Base-by-base conservation (phyloP, 1,140 invertebrate species). In the Drosophila albomicans region DNA sequence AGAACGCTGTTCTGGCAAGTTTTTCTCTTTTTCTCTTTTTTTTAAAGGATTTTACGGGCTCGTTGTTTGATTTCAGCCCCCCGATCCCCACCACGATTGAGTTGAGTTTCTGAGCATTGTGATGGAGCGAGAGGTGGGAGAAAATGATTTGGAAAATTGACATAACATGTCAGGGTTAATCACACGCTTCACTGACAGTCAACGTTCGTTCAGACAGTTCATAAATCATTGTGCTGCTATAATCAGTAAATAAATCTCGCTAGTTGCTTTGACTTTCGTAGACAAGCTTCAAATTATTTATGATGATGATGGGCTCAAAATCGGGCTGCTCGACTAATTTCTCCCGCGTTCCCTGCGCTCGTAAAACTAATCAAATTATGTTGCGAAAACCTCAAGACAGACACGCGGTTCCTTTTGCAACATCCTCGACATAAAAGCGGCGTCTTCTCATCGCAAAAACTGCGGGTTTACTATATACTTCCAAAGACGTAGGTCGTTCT, bases 101-200 rank as follows among this genome's bases (percentile, higher is more conserved):
- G 35, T 8, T 10, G 35, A 38, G 35, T 3, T 25, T 25, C 0
- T 3, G 28, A 41, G 48, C 28, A 28, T 48, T 57, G 65, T 10
- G 13, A 38, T 35, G 8, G 51, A 54, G 62, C 48, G 11, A 54
- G n/a, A 41, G 59, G 56, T 62, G 56, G 28, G 28, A 69, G 75
- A 85, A 81, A 86, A 86, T 85, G 75, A 86, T 85, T 86, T 81
- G 84, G 84, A 82, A 87, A 87, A 88, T 87, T 87, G 82, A 82
- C 84, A 88, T 71, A 78, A 87, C 79, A 86, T 86, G 84, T 82
- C 82, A 77, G 77, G 79, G 72, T 79, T 88, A 86, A 86, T 86
- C 82, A 86, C 75, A 85, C 82, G 79, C 82, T 72, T 56, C 78
- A 78, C 78, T 85, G 81, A 79, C 61, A 65, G 51, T 5, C 64